Conservation (phyloP, 2,113 vertebrate genomes). For the Syngnathus floridae region DNA sequence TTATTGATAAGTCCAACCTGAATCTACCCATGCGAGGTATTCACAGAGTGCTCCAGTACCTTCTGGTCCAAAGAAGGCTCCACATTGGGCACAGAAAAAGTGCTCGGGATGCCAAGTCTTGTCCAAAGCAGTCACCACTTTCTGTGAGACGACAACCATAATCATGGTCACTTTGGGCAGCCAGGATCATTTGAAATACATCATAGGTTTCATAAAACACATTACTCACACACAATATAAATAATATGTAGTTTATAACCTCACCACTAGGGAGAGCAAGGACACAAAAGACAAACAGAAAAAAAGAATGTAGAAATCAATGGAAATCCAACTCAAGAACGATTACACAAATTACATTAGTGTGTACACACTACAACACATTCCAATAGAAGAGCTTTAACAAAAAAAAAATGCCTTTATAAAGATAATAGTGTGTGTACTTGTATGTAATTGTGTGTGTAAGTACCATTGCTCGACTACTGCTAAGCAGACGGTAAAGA, state of each 20-base stretch:
- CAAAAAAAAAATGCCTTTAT: not conserved
- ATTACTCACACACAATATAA: not conserved
- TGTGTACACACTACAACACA: not conserved
- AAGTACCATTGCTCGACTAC: no score
- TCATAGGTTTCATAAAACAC: no score
- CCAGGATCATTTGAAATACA: not conserved
- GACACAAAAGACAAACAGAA: not conserved
- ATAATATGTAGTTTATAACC: not conserved
- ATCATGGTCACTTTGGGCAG: not conserved
- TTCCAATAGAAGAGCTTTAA: not conserved
- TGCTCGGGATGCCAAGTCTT: conserved; percentile 97
- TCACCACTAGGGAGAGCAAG: conserved; percentile 39
- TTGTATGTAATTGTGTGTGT: no score
- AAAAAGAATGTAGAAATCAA: not conserved
- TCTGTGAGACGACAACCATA: conserved; percentile 65
- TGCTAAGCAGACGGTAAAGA: not conserved
- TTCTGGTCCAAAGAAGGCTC: conserved; percentile 62
- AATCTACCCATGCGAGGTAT: not conserved
- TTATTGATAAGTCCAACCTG: not conserved
- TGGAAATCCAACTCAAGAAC: not conserved
- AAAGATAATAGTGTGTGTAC: not conserved
- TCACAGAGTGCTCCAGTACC: conserved; percentile 27
- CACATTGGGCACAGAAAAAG: conserved; percentile 91
- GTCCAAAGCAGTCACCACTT: conserved; percentile 84
- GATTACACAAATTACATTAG: not conserved